phyloP scores from a whole-genome alignment of 2,797 vertebrate genomes.

The Cossypha niveicapilla region DNA sequence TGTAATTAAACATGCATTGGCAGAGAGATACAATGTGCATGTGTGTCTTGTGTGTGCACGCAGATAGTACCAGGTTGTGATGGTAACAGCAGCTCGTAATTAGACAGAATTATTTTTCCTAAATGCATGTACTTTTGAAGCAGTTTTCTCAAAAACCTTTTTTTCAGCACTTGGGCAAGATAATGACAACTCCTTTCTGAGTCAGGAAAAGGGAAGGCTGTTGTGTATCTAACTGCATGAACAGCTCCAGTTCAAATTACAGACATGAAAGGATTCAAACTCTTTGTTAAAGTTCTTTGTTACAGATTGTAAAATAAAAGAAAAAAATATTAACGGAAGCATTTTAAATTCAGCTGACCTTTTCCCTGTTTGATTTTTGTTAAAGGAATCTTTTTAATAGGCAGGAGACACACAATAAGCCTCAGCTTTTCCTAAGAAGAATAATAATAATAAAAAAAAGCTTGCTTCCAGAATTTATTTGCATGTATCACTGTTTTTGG shows the following conservation, averaged over 20 bases:
- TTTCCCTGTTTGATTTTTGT: neutral
- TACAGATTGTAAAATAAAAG: neutral
- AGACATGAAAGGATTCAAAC: neutral
- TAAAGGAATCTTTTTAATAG: neutral
- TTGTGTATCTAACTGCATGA: neutral
- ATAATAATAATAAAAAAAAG: neutral
- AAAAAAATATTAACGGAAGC: neutral
- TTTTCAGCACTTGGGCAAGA: neutral
- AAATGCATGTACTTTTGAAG: neutral
- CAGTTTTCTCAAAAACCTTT: neutral
- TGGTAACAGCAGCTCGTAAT: neutral
- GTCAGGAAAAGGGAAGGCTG: neutral
- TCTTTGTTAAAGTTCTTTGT: neutral
- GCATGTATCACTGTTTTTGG: neutral
- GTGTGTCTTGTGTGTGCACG: rapidly evolving
- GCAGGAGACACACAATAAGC: neutral
- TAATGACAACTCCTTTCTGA: neutral
- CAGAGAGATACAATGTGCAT: rapidly evolving
- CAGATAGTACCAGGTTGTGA: neutral
- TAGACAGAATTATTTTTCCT: neutral
- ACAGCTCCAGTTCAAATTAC: neutral
- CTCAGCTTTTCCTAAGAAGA: neutral
- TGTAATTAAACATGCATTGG: neutral
- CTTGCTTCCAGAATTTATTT: neutral
- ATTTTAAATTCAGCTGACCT: neutral